A percentile compares a stretch with the other conserved stretches of the same genome.
These are phyloP conservation scores for Steatornis caripensis DNA, from an alignment of 2,113 vertebrate species.

Conservation along the genomic window DNA sequence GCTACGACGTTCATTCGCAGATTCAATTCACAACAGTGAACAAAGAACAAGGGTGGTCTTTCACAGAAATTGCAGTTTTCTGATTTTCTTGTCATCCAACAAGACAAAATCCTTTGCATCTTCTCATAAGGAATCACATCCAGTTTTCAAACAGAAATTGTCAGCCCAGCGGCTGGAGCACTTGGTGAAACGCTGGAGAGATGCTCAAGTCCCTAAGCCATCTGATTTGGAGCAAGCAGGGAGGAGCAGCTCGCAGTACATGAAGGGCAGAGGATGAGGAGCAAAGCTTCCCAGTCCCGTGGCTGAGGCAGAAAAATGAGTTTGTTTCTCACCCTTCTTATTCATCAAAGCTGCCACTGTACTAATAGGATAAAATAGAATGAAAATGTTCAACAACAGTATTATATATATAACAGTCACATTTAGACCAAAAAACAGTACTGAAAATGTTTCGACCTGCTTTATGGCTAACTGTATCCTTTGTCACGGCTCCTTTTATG, in stretches of 20 bases:
- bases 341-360: neutral
- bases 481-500: neutral
- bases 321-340: neutral
- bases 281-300: neutral
- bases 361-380: neutral
- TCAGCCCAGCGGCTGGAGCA: neutral
- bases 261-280: neutral
- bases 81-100: neutral
- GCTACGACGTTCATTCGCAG: accelerated
- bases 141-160: neutral
- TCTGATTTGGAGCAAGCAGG: neutral
- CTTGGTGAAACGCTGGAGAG: neutral
- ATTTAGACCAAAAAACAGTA: neutral
- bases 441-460: neutral
- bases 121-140: neutral
- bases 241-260: neutral
- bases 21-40: accelerated
- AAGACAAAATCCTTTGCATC: neutral
- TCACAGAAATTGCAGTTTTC: neutral
- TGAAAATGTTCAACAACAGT: neutral
- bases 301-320: neutral
- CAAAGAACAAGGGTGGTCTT: accelerated
- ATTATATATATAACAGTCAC: neutral
- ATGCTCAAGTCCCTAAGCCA: accelerated
- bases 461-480: neutral